Percentiles rank a stretch among this genome's conserved stretches.
phyloP scores from a whole-genome alignment of 2,888 invertebrate species.

The Pogonocherus hispidulus region DNA sequence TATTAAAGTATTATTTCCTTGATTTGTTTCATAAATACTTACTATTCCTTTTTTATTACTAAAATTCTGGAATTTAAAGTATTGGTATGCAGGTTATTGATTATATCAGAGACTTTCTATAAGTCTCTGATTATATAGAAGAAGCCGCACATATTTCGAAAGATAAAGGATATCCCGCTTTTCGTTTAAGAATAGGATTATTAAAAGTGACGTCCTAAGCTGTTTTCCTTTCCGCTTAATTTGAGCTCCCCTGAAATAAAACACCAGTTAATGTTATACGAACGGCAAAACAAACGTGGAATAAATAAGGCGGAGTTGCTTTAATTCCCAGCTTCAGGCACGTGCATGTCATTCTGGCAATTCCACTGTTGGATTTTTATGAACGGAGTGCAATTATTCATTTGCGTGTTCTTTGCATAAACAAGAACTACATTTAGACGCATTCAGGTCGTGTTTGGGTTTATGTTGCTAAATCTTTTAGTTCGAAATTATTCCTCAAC shows the following conservation, averaged over 20 bases:
- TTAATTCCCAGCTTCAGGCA: background rate
- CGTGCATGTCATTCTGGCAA: conserved; percentile 9
- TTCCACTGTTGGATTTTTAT: background rate
- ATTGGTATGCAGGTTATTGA: too few species aligned
- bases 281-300: conserved; percentile 7
- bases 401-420: background rate
- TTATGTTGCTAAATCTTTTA: too few species aligned
- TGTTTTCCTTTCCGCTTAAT: background rate
- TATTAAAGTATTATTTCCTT: too few species aligned
- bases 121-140: too few species aligned
- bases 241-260: background rate
- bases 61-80: too few species aligned
- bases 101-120: too few species aligned
- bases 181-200: too few species aligned
- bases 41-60: too few species aligned
- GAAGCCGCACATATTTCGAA: too few species aligned
- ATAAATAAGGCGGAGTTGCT: background rate
- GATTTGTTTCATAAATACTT: too few species aligned
- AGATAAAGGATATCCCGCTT: too few species aligned
- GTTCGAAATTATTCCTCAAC: too few species aligned
- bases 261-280: conserved; percentile 7
- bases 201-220: background rate
- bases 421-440: background rate
- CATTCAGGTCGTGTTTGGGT: background rate
- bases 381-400: background rate